Evolutionary conservation across 2,888 invertebrate species (phyloP).

Genomic region (Macaria liturata): DNA sequence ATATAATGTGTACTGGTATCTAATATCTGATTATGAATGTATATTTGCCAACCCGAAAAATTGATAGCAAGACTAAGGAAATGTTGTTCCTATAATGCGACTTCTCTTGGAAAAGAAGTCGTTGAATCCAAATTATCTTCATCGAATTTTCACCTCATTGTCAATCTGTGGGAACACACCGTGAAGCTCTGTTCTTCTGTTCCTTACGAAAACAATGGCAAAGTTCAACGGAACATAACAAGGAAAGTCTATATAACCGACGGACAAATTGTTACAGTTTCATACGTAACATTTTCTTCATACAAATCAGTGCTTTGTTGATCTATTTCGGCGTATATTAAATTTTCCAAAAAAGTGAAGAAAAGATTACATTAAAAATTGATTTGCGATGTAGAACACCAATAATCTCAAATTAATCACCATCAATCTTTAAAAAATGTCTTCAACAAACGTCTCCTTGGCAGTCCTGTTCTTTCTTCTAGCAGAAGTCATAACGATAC

Average conservation of each 20-base stretch:
- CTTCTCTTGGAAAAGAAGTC: too few relatives aligned
- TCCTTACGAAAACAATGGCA: conserved; percentile 71
- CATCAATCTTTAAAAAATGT: conserved; percentile 34
- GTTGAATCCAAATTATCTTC: conserved; percentile 60
- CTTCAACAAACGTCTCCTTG: conserved; percentile 19
- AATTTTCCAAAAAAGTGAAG: too few relatives aligned
- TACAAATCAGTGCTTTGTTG: conserved; percentile 50
- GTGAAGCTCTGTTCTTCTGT: conserved; percentile 58
- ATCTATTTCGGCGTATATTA: conserved; percentile 4
- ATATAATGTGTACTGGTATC: too few relatives aligned
- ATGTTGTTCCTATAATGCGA: too few relatives aligned
- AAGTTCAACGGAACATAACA: conserved; percentile 80
- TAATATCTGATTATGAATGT: too few relatives aligned
- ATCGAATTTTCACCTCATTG: conserved; percentile 81
- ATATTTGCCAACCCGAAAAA: too few relatives aligned
- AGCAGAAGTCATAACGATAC: conserved; percentile 63
- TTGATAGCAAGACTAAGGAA: too few relatives aligned
- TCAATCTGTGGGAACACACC: conserved; percentile 71
- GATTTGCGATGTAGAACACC: conserved; percentile 22
- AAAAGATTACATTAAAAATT: too few relatives aligned
- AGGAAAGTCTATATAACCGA: conserved; percentile 77
- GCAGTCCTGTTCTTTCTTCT: conserved; percentile 35
- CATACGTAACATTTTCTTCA: conserved; percentile 63
- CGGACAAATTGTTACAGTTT: conserved; percentile 59
- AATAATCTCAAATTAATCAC: neutral